phyloP scores from a whole-genome alignment of 2,797 vertebrate species.

The Antrozous pallidus region DNA sequence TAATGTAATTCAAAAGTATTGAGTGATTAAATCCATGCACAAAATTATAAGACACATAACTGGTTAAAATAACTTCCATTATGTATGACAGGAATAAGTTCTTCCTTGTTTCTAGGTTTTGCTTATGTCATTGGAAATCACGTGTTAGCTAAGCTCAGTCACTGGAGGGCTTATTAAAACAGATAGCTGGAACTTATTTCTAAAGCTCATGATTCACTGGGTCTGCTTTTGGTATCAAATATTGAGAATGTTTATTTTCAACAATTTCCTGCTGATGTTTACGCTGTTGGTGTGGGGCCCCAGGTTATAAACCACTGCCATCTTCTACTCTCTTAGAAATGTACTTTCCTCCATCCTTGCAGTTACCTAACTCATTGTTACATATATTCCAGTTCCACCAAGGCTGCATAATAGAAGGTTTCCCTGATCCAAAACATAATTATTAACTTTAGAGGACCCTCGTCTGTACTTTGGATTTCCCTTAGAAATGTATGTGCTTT shows the following conservation, averaged over 20 bases:
- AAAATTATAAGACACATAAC: neutral
- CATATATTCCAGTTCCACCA: neutral
- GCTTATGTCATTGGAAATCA: neutral
- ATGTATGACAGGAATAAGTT: neutral
- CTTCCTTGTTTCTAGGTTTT: neutral
- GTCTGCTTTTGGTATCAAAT: neutral
- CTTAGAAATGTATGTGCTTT: neutral
- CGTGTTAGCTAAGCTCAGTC: neutral
- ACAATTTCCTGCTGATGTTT: neutral
- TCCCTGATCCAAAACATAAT: too few species aligned
- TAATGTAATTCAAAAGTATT: neutral
- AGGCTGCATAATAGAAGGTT: neutral
- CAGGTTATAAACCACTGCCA: neutral
- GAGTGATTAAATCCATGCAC: neutral
- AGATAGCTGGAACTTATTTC: neutral
- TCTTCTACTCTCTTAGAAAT: neutral
- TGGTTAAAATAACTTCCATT: neutral
- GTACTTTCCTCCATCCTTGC: neutral
- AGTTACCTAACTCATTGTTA: neutral
- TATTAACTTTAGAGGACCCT: neutral
- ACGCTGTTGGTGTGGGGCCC: neutral
- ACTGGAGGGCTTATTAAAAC: neutral
- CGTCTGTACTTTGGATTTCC: neutral
- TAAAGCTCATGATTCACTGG: neutral
- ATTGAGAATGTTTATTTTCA: neutral